A percentile compares a stretch with the other conserved stretches of the same genome.
phyloP scores from a whole-genome alignment of 2,888 invertebrate species.

The Linhomoeus sp. region DNA sequence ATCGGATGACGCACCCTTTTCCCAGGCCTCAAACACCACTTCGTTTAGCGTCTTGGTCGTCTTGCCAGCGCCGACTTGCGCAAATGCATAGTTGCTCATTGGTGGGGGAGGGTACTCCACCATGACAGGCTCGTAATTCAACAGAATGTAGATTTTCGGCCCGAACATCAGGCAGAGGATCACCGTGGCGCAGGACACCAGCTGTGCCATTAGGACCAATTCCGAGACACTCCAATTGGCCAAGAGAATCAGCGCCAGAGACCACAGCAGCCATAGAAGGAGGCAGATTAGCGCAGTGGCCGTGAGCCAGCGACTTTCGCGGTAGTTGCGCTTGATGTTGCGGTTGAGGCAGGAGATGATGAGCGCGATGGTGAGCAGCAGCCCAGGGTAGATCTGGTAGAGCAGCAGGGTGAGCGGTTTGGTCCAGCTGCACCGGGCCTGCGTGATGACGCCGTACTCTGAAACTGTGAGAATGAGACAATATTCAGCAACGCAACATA shows the following conservation, averaged over 20 bases:
- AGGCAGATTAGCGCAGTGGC: background rate
- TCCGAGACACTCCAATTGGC: constrained; percentile 4
- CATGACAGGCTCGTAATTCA: constrained; percentile 24
- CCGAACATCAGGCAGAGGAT: constrained; percentile 24
- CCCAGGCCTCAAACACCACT: too few species aligned
- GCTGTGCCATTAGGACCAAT: constrained; percentile 15
- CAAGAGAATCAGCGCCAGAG: constrained; percentile 1
- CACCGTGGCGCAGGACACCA: constrained; percentile 17
- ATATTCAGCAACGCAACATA: too few species aligned
- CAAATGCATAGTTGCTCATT: too few species aligned
- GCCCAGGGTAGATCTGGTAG: constrained; percentile 12
- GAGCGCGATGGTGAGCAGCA: constrained; percentile 20
- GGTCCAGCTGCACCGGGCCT: constrained; percentile 3
- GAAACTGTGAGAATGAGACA: too few species aligned
- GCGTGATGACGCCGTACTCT: background rate
- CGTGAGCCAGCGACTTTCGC: constrained; percentile 5
- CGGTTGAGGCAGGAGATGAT: constrained; percentile 18
- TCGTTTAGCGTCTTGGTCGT: too few species aligned
- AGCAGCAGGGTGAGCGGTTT: constrained; percentile 8
- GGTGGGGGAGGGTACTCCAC: constrained; percentile 16
- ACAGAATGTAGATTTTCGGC: constrained; percentile 25
- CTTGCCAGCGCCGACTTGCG: background rate
- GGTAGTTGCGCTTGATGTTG: constrained; percentile 25
- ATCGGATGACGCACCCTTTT: too few species aligned
- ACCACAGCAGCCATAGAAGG: background rate